Evolutionary conservation across 2,113 vertebrate species (phyloP).

Genomic region (Forbesichthys agassizii): DNA sequence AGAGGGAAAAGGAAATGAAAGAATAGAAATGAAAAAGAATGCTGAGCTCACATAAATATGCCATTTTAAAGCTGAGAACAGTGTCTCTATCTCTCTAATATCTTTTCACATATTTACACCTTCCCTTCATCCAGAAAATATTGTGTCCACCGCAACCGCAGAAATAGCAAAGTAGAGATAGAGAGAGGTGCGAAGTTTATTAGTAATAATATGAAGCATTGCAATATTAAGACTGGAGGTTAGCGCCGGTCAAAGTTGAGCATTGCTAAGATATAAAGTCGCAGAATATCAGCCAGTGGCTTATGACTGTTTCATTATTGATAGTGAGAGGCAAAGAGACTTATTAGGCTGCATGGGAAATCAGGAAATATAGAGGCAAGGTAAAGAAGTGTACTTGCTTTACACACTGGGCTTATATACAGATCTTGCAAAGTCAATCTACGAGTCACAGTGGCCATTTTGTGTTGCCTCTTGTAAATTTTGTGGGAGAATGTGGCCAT

Average conservation of each 20-base stretch:
- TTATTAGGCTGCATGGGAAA: slow-evolving; percentile 70
- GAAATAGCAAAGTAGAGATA: slow-evolving; percentile 44
- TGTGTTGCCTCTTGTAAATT: slow-evolving; percentile 12
- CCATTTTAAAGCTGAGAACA: slow-evolving; percentile 60
- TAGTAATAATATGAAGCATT: slow-evolving; percentile 66
- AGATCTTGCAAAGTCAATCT: not conserved
- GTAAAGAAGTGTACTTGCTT: slow-evolving; percentile 40
- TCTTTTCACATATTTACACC: slow-evolving; percentile 59
- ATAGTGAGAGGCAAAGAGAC: slow-evolving; percentile 55
- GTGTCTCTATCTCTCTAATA: slow-evolving; percentile 52
- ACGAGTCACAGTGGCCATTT: slow-evolving; percentile 19
- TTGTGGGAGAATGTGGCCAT: slow-evolving; percentile 8
- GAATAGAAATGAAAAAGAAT: slow-evolving; percentile 25
- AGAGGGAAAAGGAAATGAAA: slow-evolving; percentile 8
- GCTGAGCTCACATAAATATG: slow-evolving; percentile 51
- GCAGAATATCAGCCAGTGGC: slow-evolving; percentile 58
- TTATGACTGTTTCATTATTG: slow-evolving; percentile 75
- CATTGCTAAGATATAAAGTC: slow-evolving; percentile 68
- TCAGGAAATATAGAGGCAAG: slow-evolving; percentile 52
- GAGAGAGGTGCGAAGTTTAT: slow-evolving; percentile 39
- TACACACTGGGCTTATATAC: slow-evolving; percentile 35
- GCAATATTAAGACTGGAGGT: slow-evolving; percentile 72
- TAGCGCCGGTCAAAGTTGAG: slow-evolving; percentile 56
- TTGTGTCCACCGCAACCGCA: slow-evolving; percentile 61
- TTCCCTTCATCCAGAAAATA: slow-evolving; percentile 56